Evolutionary conservation across 2,797 vertebrate species (phyloP).

Genomic region (Tapirus indicus): DNA sequence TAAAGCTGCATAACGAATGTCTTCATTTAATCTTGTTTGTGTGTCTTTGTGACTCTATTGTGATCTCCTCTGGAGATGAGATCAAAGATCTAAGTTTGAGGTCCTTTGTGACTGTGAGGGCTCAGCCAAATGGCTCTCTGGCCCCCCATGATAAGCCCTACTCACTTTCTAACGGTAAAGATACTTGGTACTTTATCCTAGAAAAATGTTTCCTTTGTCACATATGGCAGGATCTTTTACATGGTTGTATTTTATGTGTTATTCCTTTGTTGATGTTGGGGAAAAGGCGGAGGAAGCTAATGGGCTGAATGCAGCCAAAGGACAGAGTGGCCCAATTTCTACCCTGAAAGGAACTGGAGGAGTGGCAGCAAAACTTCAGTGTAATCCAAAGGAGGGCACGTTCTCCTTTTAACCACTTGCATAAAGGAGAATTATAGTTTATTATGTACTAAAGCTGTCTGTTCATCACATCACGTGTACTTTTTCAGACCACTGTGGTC

Average conservation of each 20-base stretch:
- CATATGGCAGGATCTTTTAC: background rate
- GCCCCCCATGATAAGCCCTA: background rate
- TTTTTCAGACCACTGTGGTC: background rate
- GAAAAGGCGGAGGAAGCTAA: background rate
- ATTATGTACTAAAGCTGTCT: background rate
- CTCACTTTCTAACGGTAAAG: background rate
- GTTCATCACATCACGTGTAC: background rate
- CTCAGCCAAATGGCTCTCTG: background rate
- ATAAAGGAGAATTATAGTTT: background rate
- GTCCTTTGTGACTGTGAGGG: background rate
- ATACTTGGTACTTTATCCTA: background rate
- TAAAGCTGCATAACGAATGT: background rate
- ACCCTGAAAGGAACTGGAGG: background rate
- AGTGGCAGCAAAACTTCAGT: background rate
- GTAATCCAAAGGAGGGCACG: background rate
- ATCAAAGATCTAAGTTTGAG: background rate
- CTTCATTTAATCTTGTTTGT: background rate
- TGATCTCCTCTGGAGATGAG: background rate
- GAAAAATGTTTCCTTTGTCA: conserved; percentile 31
- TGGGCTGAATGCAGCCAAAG: background rate
- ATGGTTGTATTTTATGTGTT: background rate
- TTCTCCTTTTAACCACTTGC: background rate
- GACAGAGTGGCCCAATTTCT: background rate
- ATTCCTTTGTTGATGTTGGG: background rate
- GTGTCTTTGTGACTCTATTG: background rate